Conservation (phyloP, 2,113 vertebrate species). For the Phainopepla nitens region DNA sequence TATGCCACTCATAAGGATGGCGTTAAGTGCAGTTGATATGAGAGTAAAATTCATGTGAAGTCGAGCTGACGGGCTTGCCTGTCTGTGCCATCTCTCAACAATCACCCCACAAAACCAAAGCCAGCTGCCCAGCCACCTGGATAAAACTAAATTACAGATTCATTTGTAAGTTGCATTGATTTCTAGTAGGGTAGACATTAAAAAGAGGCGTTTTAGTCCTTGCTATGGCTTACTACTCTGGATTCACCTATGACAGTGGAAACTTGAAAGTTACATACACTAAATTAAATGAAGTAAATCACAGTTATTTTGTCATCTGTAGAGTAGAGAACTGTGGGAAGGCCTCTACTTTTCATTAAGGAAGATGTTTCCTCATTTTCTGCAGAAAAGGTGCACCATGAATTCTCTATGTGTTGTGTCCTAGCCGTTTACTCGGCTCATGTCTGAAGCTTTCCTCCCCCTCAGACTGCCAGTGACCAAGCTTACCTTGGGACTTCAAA, state of each 20-base stretch:
- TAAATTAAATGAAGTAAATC: background rate
- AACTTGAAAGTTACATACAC: background rate
- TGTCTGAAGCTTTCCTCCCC: background rate
- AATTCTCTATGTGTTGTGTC: background rate
- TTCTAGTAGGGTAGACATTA: background rate
- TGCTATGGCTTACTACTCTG: conserved; percentile 43
- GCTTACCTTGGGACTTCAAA: background rate
- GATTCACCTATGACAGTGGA: background rate
- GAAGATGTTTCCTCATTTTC: background rate
- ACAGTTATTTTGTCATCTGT: background rate
- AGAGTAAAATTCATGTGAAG: background rate
- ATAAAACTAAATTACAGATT: background rate
- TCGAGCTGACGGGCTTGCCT: background rate
- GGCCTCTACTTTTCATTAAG: background rate
- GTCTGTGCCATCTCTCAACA: background rate
- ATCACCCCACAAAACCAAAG: background rate
- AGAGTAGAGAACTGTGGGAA: background rate
- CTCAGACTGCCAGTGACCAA: background rate
- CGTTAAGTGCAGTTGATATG: background rate
- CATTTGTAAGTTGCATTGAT: background rate
- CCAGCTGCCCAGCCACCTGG: background rate
- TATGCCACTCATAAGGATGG: background rate
- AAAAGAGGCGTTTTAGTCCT: background rate
- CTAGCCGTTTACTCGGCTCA: rapidly evolving
- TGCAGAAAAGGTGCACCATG: background rate